Evolutionary conservation across 1,140 invertebrate genomes (phyloP), one percentile per base, ranked within the genome.

Genomic region (Polypedilum vanderplanki): DNA sequence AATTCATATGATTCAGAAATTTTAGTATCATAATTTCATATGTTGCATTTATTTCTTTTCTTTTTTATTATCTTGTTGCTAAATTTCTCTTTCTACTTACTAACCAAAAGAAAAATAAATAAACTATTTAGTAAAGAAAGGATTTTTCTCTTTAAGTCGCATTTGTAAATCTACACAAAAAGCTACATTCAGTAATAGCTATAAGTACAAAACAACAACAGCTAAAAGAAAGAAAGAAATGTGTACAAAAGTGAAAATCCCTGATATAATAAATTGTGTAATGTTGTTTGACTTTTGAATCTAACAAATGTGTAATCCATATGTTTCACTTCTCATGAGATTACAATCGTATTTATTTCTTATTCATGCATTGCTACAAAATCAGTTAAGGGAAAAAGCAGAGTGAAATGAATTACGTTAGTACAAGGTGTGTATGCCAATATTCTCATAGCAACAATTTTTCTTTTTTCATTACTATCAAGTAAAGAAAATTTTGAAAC

Each of bases 271-370:
- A 70, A 70, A 70, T 70, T 70, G 65, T 70, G 17, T 18, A 18
- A 22, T 70, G 18, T 17, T 70, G 65, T 70, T 70, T 70, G 65
- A 70, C 65, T 70, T 70, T 70, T 70, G 65, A 70, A 8, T 70
- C 65, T 20, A 20, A 70, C 65, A 70, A 70, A 70, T 57, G 5
- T 70, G 65, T 70, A 70, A 70, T 70, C 65, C 65, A 70, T 70
- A 70, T 70, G 65, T 70, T 70, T 70, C 65, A 10, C 65, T 20
- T 70, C 65, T 70, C 65, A 22, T 20, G 65, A 70, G 65, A 70
- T 70, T 70, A 70, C 65, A 20, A 10, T 57, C 10, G 20, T 70
- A 20, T 70, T 70, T 70, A 20, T 70, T 70, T 70, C 3, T 22
- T 70, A 70, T 70, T 70, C 20, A 70, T 70, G 17, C 65, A 70